phyloP scores from a whole-genome alignment of 2,888 invertebrate genomes.

The Xestoiulus laeticollis region DNA sequence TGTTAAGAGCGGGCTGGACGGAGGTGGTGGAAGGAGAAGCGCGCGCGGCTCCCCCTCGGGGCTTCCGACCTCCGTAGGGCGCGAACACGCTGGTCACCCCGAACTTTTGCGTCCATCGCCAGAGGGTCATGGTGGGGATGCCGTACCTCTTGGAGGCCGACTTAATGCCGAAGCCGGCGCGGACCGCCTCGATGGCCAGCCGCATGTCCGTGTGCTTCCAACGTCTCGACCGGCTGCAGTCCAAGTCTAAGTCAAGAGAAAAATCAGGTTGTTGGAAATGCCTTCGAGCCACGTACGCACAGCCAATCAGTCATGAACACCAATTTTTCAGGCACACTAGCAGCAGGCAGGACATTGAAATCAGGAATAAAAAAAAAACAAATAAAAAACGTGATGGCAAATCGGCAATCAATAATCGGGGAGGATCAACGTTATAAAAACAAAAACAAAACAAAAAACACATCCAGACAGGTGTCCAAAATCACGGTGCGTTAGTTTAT shows the following conservation, averaged over 20 bases:
- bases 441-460: background rate
- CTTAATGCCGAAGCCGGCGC: conserved; percentile 59
- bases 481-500: background rate
- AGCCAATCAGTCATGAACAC: conserved; percentile 23
- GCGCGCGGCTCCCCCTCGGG: background rate
- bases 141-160: conserved; percentile 62
- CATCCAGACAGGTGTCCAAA: background rate
- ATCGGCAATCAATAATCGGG: background rate
- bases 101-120: conserved; percentile 61
- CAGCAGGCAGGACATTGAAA: background rate
- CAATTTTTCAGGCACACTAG: background rate
- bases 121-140: conserved; percentile 64
- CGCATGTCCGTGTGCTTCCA: conserved; percentile 54
- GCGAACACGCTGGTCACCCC: conserved; percentile 55
- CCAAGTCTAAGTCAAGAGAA: conserved; percentile 39
- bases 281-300: background rate
- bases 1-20: background rate
- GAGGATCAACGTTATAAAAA: background rate
- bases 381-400: conserved; percentile 20
- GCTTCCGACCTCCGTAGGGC: conserved; percentile 38
- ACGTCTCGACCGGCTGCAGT: conserved; percentile 32
- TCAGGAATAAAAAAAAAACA: background rate
- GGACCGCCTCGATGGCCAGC: conserved; percentile 55
- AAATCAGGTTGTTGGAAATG: background rate
- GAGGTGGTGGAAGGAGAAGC: background rate